Conservation (phyloP, 2,888 invertebrate species). For the Zygogramma bicolorata region DNA sequence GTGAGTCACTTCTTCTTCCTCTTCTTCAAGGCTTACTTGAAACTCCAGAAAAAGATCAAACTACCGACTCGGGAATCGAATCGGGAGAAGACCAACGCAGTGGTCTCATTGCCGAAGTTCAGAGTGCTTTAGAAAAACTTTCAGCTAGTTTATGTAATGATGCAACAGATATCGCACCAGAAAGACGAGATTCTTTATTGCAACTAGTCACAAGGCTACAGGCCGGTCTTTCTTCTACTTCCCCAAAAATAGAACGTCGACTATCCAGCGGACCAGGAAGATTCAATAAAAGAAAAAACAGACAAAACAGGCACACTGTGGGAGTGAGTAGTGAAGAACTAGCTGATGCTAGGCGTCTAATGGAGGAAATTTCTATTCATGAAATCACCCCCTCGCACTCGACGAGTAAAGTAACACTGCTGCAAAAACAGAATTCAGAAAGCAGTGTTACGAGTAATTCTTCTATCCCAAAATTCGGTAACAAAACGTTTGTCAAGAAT, state of each 20-base stretch:
- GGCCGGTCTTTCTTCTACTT: conserved; percentile 62
- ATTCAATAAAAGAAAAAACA: conserved; percentile 70
- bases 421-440: conserved; percentile 68
- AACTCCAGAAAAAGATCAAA: conserved; percentile 64
- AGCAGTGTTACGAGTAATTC: conserved; percentile 60
- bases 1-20: conserved; percentile 82
- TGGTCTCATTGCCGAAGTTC: conserved; percentile 70
- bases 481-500: conserved; percentile 61
- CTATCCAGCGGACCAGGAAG: conserved; percentile 65
- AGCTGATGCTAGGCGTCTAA: conserved; percentile 80
- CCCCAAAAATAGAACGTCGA: conserved; percentile 66
- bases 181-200: conserved; percentile 82
- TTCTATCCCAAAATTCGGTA: conserved; percentile 48
- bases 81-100: conserved; percentile 78
- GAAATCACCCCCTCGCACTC: conserved; percentile 55
- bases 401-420: conserved; percentile 45
- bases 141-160: conserved; percentile 65
- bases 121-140: conserved; percentile 64
- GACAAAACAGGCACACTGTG: conserved; percentile 82
- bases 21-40: conserved; percentile 77
- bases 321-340: conserved; percentile 86
- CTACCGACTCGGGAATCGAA: conserved; percentile 76
- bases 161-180: conserved; percentile 68
- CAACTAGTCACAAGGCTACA: conserved; percentile 81
- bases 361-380: conserved; percentile 74